phyloP scores from a whole-genome alignment of 2,888 invertebrate genomes.

The Apamea monoglypha region DNA sequence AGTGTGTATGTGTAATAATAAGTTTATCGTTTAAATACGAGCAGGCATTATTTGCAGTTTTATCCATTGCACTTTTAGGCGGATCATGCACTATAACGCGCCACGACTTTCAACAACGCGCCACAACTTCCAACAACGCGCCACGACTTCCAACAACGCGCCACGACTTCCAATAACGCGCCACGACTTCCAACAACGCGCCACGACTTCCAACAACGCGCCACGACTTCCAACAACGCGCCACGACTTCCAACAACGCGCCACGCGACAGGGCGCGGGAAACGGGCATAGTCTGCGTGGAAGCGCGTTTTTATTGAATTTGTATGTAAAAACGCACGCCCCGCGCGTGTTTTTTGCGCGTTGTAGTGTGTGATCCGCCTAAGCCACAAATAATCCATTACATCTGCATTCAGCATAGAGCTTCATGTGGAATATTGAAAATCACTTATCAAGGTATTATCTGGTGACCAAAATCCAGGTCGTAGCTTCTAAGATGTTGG shows the following conservation, averaged over 20 bases:
- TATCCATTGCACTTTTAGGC: neutral
- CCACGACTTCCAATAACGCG: neutral
- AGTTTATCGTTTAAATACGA: neutral
- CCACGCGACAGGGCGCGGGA: neutral
- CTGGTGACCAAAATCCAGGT: neutral
- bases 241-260: neutral
- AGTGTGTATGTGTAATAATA: too few species aligned
- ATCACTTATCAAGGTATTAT: neutral
- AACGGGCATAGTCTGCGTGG: neutral
- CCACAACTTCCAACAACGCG: neutral
- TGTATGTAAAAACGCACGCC: neutral
- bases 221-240: neutral
- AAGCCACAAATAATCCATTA: neutral
- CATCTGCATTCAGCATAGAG: neutral
- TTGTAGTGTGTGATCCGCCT: neutral
- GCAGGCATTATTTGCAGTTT: neutral
- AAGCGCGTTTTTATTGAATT: neutral
- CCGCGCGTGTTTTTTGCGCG: too few species aligned
- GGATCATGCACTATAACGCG: neutral
- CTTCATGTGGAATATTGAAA: constrained; percentile 6
- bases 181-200: neutral
- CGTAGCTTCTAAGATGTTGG: neutral
- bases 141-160: neutral
- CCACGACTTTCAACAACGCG: neutral
- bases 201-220: neutral